Evolutionary conservation across 2,113 vertebrate genomes (phyloP).

Genomic region (Furnarius figulus): DNA sequence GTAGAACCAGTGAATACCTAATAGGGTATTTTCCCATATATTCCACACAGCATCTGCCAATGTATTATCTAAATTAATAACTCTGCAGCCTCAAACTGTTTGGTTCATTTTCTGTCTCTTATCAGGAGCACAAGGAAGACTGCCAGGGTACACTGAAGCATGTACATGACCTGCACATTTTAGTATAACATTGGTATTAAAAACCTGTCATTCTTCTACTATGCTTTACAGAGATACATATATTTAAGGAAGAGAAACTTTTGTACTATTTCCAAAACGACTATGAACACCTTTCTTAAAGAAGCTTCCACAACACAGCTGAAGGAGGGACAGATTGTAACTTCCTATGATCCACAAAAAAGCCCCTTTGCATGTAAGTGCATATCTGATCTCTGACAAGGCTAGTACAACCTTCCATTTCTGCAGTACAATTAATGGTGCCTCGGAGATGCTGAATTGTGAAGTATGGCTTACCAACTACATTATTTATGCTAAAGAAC

Average conservation of each 20-base stretch:
- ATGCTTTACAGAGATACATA: not conserved
- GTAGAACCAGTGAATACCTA: slow-evolving; percentile 4
- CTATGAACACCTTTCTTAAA: not conserved
- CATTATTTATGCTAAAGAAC: not conserved
- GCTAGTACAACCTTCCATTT: not conserved
- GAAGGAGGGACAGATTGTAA: not conserved
- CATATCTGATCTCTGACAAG: not conserved
- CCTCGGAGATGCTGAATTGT: not conserved
- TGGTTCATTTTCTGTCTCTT: not conserved
- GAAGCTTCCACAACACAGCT: not conserved
- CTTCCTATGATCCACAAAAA: not conserved
- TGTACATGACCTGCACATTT: not conserved
- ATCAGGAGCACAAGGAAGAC: not conserved
- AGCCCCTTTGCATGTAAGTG: rapidly evolving
- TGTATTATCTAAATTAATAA: slow-evolving; percentile 15
- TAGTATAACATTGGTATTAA: not conserved
- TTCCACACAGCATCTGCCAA: not conserved
- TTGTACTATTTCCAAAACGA: not conserved
- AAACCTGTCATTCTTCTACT: not conserved
- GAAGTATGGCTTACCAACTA: not conserved
- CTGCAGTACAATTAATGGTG: not conserved
- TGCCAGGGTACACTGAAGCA: not conserved
- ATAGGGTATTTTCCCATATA: not conserved
- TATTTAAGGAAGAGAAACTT: not conserved
- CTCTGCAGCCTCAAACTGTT: not conserved